Conservation (phyloP, 2,113 vertebrate genomes). For the Paralichthys olivaceus region DNA sequence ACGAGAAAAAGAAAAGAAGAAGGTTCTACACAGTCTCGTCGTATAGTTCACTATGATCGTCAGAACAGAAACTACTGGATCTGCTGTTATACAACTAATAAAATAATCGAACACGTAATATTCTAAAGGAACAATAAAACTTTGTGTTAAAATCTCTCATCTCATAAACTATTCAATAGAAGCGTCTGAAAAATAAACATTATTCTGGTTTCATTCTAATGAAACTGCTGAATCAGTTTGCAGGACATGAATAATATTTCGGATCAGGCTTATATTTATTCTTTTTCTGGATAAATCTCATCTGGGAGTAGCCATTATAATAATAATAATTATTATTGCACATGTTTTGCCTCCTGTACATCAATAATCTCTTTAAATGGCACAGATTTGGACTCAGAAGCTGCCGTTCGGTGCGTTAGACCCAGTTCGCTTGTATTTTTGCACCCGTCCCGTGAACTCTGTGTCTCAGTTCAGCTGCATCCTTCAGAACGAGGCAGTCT, state of each 20-base stretch:
- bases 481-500: too few species aligned
- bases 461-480: not conserved
- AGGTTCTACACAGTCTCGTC: not conserved
- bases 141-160: constrained; percentile 66
- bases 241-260: not conserved
- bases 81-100: constrained; percentile 40
- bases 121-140: constrained; percentile 61
- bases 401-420: constrained; percentile 67
- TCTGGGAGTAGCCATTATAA: not conserved
- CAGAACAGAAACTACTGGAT: constrained; percentile 40
- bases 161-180: constrained; percentile 74
- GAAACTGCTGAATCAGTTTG: too few species aligned
- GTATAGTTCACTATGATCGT: constrained; percentile 58
- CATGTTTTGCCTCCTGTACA: constrained; percentile 37
- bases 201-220: constrained; percentile 21
- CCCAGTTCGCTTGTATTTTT: not conserved
- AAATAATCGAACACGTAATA: constrained; percentile 52
- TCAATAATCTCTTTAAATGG: constrained; percentile 63
- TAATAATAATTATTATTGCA: constrained; percentile 59
- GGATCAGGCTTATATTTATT: constrained; percentile 4
- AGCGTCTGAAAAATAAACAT: constrained; percentile 68
- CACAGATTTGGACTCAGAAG: constrained; percentile 57
- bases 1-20: not conserved
- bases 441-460: constrained; percentile 17
- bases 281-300: constrained; percentile 46